Evolutionary conservation across 2,888 invertebrate genomes (phyloP).

Genomic region (Synergus gifuensis): DNA sequence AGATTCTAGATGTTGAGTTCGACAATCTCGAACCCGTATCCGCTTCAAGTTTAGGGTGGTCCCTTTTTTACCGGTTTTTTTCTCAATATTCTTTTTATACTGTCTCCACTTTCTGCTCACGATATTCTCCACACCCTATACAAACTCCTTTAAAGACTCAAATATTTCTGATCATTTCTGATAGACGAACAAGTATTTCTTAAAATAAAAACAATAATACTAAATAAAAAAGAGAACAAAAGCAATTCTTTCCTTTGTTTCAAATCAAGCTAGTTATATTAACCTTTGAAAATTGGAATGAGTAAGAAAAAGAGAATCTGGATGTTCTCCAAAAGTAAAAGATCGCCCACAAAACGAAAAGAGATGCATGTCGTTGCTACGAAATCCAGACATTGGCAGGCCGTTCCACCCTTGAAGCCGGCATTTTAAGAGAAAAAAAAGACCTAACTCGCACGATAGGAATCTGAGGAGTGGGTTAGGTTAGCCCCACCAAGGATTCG

Average conservation of each 20-base stretch:
- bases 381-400: slow-evolving; percentile 41
- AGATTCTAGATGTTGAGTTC: slow-evolving; percentile 38
- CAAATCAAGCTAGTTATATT: neutral
- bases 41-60: neutral
- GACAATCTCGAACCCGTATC: slow-evolving; percentile 35
- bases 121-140: neutral
- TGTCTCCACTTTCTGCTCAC: slow-evolving; percentile 5
- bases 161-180: neutral
- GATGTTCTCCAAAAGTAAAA: slow-evolving; percentile 43
- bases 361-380: slow-evolving; percentile 62
- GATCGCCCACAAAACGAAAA: slow-evolving; percentile 54
- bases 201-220: too few species aligned
- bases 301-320: slow-evolving; percentile 35
- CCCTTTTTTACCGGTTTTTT: neutral
- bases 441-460: slow-evolving; percentile 55
- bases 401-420: slow-evolving; percentile 56
- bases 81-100: neutral
- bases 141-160: neutral
- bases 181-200: too few species aligned
- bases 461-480: slow-evolving; percentile 45
- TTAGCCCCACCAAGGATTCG: slow-evolving; percentile 37
- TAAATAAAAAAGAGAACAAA: too few species aligned
- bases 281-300: neutral
- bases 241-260: neutral
- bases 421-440: slow-evolving; percentile 44